A percentile compares a stretch with the other conserved stretches of the same genome.
phyloP scores from a whole-genome alignment of 2,888 invertebrate genomes.

The Stegana nigrithorax region DNA sequence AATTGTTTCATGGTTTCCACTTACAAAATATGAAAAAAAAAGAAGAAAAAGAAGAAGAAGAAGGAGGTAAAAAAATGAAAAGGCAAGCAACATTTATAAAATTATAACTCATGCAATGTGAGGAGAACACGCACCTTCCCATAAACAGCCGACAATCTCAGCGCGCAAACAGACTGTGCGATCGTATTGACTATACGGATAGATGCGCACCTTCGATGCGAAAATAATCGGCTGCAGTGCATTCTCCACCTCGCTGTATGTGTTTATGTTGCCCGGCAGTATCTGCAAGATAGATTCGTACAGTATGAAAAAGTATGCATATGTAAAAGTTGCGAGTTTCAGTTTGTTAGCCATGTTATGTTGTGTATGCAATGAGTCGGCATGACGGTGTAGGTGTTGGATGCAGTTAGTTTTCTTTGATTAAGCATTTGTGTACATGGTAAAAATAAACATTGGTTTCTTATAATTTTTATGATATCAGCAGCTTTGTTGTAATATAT shows the following conservation, averaged over 20 bases:
- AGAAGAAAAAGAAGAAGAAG: background rate
- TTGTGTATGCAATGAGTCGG: too few relatives aligned
- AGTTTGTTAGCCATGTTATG: too few relatives aligned
- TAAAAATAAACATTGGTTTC: too few relatives aligned
- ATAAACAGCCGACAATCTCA: constrained; percentile 83
- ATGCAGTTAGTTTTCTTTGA: constrained; percentile 4
- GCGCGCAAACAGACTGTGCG: constrained; percentile 85
- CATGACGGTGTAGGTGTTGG: constrained; percentile 14
- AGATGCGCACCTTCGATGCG: constrained; percentile 80
- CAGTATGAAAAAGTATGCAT: constrained; percentile 18
- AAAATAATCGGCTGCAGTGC: constrained; percentile 81
- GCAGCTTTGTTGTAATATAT: too few relatives aligned
- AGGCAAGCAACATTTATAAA: background rate
- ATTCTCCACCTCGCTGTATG: constrained; percentile 80
- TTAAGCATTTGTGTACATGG: too few relatives aligned
- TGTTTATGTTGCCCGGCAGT: constrained; percentile 83
- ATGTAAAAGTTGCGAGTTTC: constrained; percentile 4
- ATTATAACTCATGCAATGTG: constrained; percentile 18
- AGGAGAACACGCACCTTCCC: constrained; percentile 75
- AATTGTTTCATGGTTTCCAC: constrained; percentile 25
- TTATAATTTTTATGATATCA: too few relatives aligned
- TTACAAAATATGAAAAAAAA: background rate
- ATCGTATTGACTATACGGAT: constrained; percentile 82
- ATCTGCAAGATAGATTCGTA: constrained; percentile 71
- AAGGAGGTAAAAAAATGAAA: background rate